Evolutionary conservation across 1,140 invertebrate species (phyloP), one percentile per base, ranked within the genome.

Genomic region (Platyura marginata): DNA sequence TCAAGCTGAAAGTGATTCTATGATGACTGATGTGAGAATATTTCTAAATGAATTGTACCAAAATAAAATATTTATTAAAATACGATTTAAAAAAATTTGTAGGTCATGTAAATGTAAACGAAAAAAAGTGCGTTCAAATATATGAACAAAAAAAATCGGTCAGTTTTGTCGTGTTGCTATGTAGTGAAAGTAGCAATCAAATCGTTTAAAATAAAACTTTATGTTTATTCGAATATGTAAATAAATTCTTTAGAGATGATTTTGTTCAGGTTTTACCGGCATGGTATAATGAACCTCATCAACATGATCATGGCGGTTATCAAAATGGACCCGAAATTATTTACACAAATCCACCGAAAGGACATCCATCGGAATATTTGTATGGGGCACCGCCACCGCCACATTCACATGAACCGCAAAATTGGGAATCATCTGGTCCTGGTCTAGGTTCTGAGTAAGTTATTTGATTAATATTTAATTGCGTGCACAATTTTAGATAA

Each of bases 371-470:
- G 25, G 45, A 58, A 44, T 61, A 61, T 46, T 48, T 62, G 16
- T 66, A 66, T 46, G 52, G 56, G 3, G 51, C 54, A 5, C 56
- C 54, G 1, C 52, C 55, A 5, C 47, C 66, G 55, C 42, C 59
- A 62, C 47, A 63, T 60, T 41, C 62, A 16, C 48, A 51, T 43
- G 53, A 57, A 44, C 23, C 47, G 50, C 65, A 57, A 33, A 62
- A 64, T 41, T 71, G 69, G 69, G 66, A 67, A 47, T 61, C 68
- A 16, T 72, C 69, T 32, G 70, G 70, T 33, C 70, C 69, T 3
- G 69, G 69, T 10, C 51, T 73, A 48, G 70, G 71, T 10, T 67
- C 63, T 44, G 71, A 73, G 71, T 73, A 55, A 67, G 69, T 66
- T 15, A 33, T 38, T 40, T 23, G 10, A n/a, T n/a, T n/a, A n/a